Evolutionary conservation across 2,888 invertebrate genomes (phyloP).

Genomic region (Drosophila neotestacea): DNA sequence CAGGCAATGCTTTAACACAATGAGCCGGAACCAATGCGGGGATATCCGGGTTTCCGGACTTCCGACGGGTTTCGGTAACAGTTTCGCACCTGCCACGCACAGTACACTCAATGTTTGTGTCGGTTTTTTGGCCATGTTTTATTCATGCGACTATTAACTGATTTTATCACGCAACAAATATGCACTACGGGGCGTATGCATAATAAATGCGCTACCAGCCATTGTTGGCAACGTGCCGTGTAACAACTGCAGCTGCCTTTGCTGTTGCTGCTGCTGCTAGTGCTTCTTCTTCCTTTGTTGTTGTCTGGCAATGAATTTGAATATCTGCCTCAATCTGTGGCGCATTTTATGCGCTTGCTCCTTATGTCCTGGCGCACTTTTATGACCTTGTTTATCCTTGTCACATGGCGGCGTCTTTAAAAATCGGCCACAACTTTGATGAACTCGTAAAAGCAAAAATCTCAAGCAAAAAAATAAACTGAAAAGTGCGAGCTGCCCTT

Average conservation of each 20-base stretch:
- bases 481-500: conserved; percentile 36
- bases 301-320: conserved; percentile 47
- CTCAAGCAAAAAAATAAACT: conserved; percentile 9
- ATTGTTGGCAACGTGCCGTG: conserved; percentile 51
- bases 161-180: conserved; percentile 81
- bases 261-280: conserved; percentile 5
- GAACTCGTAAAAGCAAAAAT: conserved; percentile 71
- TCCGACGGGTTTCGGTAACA: conserved; percentile 30
- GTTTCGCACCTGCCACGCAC: conserved; percentile 56
- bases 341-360: conserved; percentile 49
- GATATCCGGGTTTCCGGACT: conserved; percentile 20
- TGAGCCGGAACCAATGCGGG: conserved; percentile 34
- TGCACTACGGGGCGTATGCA: conserved; percentile 79
- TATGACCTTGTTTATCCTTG: conserved; percentile 80
- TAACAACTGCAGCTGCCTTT: conserved; percentile 20
- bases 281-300: not conserved
- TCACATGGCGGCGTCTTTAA: conserved; percentile 70
- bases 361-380: conserved; percentile 49
- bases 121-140: conserved; percentile 61
- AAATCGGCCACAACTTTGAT: conserved; percentile 76
- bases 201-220: conserved; percentile 66
- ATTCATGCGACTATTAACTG: conserved; percentile 78
- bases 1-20: conserved; percentile 26
- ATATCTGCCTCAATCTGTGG: conserved; percentile 65
- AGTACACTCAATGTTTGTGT: not conserved